phyloP scores from a whole-genome alignment of 2,888 invertebrate genomes.

The Lysandra bellargus region DNA sequence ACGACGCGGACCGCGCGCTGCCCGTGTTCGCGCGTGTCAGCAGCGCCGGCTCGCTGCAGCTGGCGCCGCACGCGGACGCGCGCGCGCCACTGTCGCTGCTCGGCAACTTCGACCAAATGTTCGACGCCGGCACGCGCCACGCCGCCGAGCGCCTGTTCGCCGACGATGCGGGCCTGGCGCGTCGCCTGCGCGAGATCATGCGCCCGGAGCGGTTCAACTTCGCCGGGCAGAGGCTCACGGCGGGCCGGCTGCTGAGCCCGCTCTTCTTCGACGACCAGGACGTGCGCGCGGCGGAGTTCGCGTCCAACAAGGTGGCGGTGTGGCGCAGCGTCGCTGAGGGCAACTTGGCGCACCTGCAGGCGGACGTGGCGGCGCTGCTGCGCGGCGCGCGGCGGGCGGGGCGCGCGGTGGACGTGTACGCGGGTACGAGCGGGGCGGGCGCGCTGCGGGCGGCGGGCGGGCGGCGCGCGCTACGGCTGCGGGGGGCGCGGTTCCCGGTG shows the following conservation, averaged over 20 bases:
- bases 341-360: constrained; percentile 61
- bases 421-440: constrained; percentile 48
- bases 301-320: constrained; percentile 60
- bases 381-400: constrained; percentile 40
- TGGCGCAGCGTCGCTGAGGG: constrained; percentile 66
- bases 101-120: constrained; percentile 74
- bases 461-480: constrained; percentile 42
- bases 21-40: constrained; percentile 49
- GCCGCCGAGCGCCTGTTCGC: constrained; percentile 66
- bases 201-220: constrained; percentile 55
- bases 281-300: constrained; percentile 61
- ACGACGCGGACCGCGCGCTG: constrained; percentile 60
- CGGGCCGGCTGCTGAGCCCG: constrained; percentile 54
- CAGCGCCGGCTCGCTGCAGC: constrained; percentile 48
- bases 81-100: constrained; percentile 62
- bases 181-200: constrained; percentile 60
- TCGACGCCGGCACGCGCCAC: constrained; percentile 61
- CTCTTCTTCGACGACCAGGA: constrained; percentile 65
- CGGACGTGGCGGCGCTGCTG: constrained; percentile 55
- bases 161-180: constrained; percentile 57
- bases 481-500: constrained; percentile 59
- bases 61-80: constrained; percentile 54
- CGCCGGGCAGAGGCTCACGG: constrained; percentile 59
- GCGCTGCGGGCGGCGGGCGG: constrained; percentile 44
- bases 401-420: constrained; percentile 50